phyloP scores from a whole-genome alignment of 2,888 invertebrate genomes.

The Acleris cristana region DNA sequence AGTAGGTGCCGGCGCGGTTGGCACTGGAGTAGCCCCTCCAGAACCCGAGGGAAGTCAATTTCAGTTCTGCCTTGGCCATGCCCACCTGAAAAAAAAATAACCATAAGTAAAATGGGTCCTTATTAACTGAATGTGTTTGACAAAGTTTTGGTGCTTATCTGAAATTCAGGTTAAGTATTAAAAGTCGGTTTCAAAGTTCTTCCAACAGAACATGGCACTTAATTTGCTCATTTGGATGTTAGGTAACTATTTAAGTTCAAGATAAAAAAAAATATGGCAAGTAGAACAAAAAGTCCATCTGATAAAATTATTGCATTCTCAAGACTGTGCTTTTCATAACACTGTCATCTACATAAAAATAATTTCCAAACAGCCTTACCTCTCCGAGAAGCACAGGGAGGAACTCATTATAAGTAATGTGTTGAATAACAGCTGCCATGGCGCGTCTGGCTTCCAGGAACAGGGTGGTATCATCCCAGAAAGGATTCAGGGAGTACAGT shows the following conservation, averaged over 20 bases:
- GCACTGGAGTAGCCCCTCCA: slow-evolving; percentile 92
- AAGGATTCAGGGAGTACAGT: slow-evolving; percentile 87
- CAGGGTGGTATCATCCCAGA: slow-evolving; percentile 91
- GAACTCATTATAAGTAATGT: slow-evolving; percentile 93
- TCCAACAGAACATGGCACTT: no score
- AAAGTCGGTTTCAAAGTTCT: no score
- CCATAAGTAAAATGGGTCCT: neutral
- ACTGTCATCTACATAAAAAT: no score
- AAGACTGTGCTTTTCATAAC: no score
- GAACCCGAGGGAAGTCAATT: slow-evolving; percentile 87
- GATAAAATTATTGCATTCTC: neutral
- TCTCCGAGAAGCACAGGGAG: slow-evolving; percentile 90
- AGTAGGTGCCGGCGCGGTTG: slow-evolving; percentile 89
- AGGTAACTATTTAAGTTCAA: no score
- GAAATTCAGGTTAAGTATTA: neutral
- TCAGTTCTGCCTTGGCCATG: slow-evolving; percentile 85
- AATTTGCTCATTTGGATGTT: no score
- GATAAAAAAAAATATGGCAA: no score
- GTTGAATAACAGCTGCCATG: slow-evolving; percentile 91
- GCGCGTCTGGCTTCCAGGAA: slow-evolving; percentile 90
- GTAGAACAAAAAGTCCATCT: no score
- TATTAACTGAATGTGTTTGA: no score
- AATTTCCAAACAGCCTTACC: slow-evolving; percentile 66
- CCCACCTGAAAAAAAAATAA: slow-evolving; percentile 74
- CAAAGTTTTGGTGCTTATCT: no score